Evolutionary conservation across 2,113 vertebrate species (phyloP).

Genomic region (Microcebus lehilahytsara): DNA sequence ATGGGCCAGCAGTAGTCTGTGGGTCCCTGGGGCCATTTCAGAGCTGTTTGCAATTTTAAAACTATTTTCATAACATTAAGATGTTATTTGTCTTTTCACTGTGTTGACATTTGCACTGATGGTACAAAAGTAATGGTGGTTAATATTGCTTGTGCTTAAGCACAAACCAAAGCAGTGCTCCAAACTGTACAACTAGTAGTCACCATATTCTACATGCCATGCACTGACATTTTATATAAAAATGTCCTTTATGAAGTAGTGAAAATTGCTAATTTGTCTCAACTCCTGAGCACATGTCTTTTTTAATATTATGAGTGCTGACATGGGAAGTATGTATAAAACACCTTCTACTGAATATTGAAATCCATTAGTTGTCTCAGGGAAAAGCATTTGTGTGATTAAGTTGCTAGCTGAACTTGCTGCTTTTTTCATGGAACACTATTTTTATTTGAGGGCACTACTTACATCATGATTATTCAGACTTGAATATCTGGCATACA

Average conservation of each 20-base stretch:
- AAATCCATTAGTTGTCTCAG: not conserved
- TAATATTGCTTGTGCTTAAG: not conserved
- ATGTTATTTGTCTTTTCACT: not conserved
- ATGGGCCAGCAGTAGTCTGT: not conserved
- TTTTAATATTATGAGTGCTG: not conserved
- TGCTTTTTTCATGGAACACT: not conserved
- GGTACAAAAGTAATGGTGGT: not conserved
- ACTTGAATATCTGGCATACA: not conserved
- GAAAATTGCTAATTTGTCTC: not conserved
- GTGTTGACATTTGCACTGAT: not conserved
- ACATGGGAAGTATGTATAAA: not conserved
- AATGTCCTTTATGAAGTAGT: not conserved
- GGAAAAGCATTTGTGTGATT: not conserved
- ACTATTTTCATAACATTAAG: not conserved
- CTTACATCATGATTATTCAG: conserved; percentile 15
- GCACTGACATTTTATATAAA: not conserved
- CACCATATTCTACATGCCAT: not conserved
- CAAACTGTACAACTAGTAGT: not conserved
- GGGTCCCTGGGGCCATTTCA: not conserved
- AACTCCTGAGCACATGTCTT: not conserved
- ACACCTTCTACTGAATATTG: not conserved
- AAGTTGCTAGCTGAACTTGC: not conserved
- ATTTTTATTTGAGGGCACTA: not conserved
- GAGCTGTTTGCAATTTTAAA: not conserved
- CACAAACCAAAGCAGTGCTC: not conserved